Evolutionary conservation across 2,888 invertebrate genomes (phyloP), one percentile per base, ranked within the genome.

Genomic region (Phortica okadai): DNA sequence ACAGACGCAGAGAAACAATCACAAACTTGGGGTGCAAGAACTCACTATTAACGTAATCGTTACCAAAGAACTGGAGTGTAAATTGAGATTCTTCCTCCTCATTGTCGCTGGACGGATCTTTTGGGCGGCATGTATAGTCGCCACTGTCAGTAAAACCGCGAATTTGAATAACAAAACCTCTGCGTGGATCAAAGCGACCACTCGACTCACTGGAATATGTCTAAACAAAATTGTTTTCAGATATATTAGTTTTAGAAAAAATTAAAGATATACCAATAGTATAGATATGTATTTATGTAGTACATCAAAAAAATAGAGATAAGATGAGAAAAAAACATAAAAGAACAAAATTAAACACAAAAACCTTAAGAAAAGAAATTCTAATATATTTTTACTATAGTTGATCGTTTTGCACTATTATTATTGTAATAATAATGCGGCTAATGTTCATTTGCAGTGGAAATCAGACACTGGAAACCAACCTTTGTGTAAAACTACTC

Each of bases 1-100:
- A 83, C 82, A 83, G 87, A 85, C 87, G 82, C 86, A 87, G 89
- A 87, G 89, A 87, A 90, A 90, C 90, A 90, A 90, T 90, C 91
- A 90, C 90, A 90, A 91, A 89, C 89, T 85, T 85, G 90, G 89
- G 90, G 90, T 90, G 90, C 90, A 90, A 88, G 84, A 90, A 90
- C 90, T 90, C 90, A 90, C 90, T 89, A 90, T 90, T 84, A 90
- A 89, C 84, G 82, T 86, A 82, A 88, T 88, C 87, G 90, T 90
- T 90, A 91, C 90, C 90, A 87, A 81, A 81, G 84, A 87, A 89
- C 81, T 81, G 75, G 85, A 90, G 84, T 76, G 77, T 70, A 76
- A 89, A 80, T 79, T 74, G 25, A 74, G 80, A 80, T 77, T 76
- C 79, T 81, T 91, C 91, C 80, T 85, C 89, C 78, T 90, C 89